A percentile compares a stretch with the other conserved stretches of the same genome.
Evolutionary conservation across 2,113 vertebrate species (phyloP).

Genomic region (Heloderma charlesbogerti): DNA sequence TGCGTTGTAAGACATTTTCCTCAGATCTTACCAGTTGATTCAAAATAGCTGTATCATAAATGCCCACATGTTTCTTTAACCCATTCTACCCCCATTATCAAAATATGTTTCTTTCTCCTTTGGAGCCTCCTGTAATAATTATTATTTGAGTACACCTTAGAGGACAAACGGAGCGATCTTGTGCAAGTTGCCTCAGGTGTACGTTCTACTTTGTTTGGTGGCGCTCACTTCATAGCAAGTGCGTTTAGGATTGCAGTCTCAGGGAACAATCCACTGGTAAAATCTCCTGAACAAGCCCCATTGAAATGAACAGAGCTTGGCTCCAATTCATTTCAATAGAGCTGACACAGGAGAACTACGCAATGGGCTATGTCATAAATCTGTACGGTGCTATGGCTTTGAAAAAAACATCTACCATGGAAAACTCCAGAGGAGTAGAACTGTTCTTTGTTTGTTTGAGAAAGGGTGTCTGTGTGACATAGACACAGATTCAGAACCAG

Average conservation of each 20-base stretch:
- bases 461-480: too few species aligned
- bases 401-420: too few species aligned
- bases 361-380: too few species aligned
- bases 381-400: too few species aligned
- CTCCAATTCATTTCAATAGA: too few species aligned
- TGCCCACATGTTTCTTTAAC: constrained; percentile 65
- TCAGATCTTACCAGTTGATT: constrained; percentile 50
- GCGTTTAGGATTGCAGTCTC: not conserved
- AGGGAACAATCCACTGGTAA: not conserved
- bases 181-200: too few species aligned
- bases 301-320: too few species aligned
- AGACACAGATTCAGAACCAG: not conserved
- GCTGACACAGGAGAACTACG: too few species aligned
- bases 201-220: not conserved
- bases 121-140: constrained; percentile 26
- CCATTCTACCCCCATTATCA: constrained; percentile 51
- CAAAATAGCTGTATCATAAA: constrained; percentile 55
- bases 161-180: not conserved
- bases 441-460: too few species aligned
- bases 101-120: constrained; percentile 21
- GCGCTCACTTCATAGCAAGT: not conserved
- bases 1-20: constrained; percentile 53
- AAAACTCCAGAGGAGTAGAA: too few species aligned
- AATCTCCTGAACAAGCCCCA: too few species aligned
- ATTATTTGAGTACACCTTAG: not conserved